These are phyloP conservation scores for Drosophila tripunctata DNA, from an alignment of 2,888 invertebrate genomes.

Conservation along the genomic window DNA sequence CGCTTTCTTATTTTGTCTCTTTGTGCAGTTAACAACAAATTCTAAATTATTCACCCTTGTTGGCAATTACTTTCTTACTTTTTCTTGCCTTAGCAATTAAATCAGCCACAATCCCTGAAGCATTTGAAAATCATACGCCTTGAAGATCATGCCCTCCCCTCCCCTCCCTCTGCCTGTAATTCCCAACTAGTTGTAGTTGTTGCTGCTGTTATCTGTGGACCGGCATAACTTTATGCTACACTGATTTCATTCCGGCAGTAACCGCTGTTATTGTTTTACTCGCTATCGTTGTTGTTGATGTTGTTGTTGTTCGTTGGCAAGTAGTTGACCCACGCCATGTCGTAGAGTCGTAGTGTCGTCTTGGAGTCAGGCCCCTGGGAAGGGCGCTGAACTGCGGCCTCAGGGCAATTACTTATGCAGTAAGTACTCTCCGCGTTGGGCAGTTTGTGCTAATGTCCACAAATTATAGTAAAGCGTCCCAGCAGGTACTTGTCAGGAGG, in stretches of 20 bases:
- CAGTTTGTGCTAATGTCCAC: slow-evolving; percentile 74
- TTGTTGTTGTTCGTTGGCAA: slow-evolving; percentile 9
- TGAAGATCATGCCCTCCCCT: slow-evolving; percentile 24
- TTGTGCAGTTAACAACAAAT: slow-evolving; percentile 16
- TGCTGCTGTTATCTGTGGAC: slow-evolving; percentile 56
- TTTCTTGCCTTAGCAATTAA: slow-evolving; percentile 55
- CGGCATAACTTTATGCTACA: slow-evolving; percentile 70
- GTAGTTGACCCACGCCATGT: slow-evolving; percentile 68
- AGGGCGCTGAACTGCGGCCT: slow-evolving; percentile 64
- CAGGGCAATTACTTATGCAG: slow-evolving; percentile 60
- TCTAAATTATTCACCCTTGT: slow-evolving; percentile 44
- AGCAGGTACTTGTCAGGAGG: slow-evolving; percentile 37
- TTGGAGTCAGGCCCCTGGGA: slow-evolving; percentile 19
- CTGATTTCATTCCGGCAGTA: slow-evolving; percentile 50
- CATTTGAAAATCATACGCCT: slow-evolving; percentile 55
- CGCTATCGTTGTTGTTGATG: background rate
- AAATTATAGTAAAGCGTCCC: slow-evolving; percentile 60
- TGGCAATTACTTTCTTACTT: slow-evolving; percentile 7
- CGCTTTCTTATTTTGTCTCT: slow-evolving; percentile 9
- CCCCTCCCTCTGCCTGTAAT: background rate
- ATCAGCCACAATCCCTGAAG: slow-evolving; percentile 66
- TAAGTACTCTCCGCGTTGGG: slow-evolving; percentile 4
- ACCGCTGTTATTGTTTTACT: slow-evolving; percentile 68
- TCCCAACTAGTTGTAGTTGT: background rate
- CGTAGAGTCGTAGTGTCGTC: slow-evolving; percentile 10